These are phyloP conservation scores for Drosophila picticornis DNA, from an alignment of 2,888 invertebrate genomes.

Conservation along the genomic window DNA sequence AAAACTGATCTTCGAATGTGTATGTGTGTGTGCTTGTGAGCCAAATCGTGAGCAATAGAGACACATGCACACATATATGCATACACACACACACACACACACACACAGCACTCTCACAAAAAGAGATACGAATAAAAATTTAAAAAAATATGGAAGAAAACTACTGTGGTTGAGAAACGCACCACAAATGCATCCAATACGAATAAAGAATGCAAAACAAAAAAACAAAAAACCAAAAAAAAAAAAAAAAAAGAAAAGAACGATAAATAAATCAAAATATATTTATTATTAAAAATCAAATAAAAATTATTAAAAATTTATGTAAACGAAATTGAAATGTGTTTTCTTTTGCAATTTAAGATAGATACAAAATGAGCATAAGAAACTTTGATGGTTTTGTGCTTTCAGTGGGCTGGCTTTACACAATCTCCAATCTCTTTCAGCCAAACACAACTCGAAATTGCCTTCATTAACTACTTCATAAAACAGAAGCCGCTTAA, in stretches of 20 bases:
- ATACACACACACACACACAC: not conserved
- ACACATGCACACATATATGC: not conserved
- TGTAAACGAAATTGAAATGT: slow-evolving; percentile 53
- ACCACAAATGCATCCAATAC: slow-evolving; percentile 35
- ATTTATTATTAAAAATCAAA: slow-evolving; percentile 78
- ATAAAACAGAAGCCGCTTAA: not conserved
- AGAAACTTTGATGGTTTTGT: not conserved
- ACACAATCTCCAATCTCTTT: not conserved
- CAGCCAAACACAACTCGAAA: not conserved
- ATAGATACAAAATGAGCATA: not conserved
- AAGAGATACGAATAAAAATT: slow-evolving; percentile 27
- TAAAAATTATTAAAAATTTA: slow-evolving; percentile 75
- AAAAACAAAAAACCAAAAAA: slow-evolving; percentile 32
- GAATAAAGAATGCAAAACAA: slow-evolving; percentile 38
- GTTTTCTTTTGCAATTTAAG: slow-evolving; percentile 15
- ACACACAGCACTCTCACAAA: slow-evolving; percentile 16
- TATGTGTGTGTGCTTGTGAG: slow-evolving; percentile 1
- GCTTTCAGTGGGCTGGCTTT: not conserved
- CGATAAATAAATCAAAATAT: slow-evolving; percentile 72
- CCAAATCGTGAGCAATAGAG: slow-evolving; percentile 4
- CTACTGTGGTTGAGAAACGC: slow-evolving; percentile 25
- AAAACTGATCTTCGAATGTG: slow-evolving; percentile 32
- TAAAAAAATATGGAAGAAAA: slow-evolving; percentile 7
- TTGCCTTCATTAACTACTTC: not conserved
- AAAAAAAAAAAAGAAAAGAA: slow-evolving; percentile 15